Percentiles rank a stretch among this genome's conserved stretches.
Evolutionary conservation across 2,797 vertebrate genomes (phyloP).

Genomic region (Lates japonicus): DNA sequence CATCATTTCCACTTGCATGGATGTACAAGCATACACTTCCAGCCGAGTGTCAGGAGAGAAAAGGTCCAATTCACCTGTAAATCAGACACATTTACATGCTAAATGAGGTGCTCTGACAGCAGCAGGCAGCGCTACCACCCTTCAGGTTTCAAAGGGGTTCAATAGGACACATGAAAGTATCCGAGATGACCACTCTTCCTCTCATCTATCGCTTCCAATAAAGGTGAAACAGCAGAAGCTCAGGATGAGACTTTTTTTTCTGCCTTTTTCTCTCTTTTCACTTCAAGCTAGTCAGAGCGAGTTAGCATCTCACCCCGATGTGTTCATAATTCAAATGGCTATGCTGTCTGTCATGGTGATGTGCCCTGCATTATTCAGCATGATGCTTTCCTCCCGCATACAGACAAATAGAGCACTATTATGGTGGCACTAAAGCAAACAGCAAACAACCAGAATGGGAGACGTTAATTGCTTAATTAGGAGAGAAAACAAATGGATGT

Average conservation of each 20-base stretch:
- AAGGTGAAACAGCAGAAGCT: slow-evolving; percentile 73
- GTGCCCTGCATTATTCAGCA: slow-evolving; percentile 86
- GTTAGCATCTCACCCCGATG: slow-evolving; percentile 77
- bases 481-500: slow-evolving; percentile 77
- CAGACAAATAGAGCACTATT: slow-evolving; percentile 81
- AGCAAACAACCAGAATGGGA: slow-evolving; percentile 82
- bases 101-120: slow-evolving; percentile 63
- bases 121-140: slow-evolving; percentile 27
- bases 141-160: slow-evolving; percentile 60
- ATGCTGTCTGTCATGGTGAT: slow-evolving; percentile 77
- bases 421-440: slow-evolving; percentile 77
- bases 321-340: slow-evolving; percentile 88
- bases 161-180: slow-evolving; percentile 76
- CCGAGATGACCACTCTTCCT: slow-evolving; percentile 61
- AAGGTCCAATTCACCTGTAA: slow-evolving; percentile 46
- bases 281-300: slow-evolving; percentile 75
- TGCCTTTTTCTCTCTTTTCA: slow-evolving; percentile 60
- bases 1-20: slow-evolving; percentile 24
- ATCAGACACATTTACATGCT: slow-evolving; percentile 55
- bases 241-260: slow-evolving; percentile 66
- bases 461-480: slow-evolving; percentile 84
- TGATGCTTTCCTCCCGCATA: slow-evolving; percentile 76
- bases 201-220: slow-evolving; percentile 73
- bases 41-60: slow-evolving; percentile 27
- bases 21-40: slow-evolving; percentile 31